Evolutionary conservation across 2,797 vertebrate genomes (phyloP), one percentile per base, ranked within the genome.

Genomic region (Sphenodon punctatus): DNA sequence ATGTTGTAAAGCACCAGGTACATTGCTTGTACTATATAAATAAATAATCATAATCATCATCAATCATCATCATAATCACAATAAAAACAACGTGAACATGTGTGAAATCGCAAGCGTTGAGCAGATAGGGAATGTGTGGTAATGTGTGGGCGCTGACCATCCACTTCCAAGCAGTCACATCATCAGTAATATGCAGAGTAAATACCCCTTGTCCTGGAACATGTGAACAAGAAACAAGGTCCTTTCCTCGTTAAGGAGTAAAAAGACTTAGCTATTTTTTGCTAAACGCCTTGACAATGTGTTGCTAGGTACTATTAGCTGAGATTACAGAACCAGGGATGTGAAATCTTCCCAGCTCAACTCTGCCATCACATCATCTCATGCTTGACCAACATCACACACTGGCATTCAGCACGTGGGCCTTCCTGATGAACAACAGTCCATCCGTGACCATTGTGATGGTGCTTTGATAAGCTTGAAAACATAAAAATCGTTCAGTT

Each of bases 171-270:
- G n/a, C n/a, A n/a, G n/a, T n/a, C n/a, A n/a, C n/a, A n/a, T n/a
- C n/a, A n/a, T n/a, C n/a, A n/a, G n/a, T n/a, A n/a, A n/a, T n/a
- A n/a, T n/a, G n/a, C n/a, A n/a, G n/a, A n/a, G n/a, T n/a, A n/a
- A n/a, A n/a, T n/a, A n/a, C n/a, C n/a, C n/a, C n/a, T n/a, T n/a
- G n/a, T n/a, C n/a, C n/a, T n/a, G n/a, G n/a, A n/a, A n/a, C n/a
- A n/a, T n/a, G n/a, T n/a, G n/a, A n/a, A n/a, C n/a, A n/a, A n/a
- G n/a, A n/a, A n/a, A n/a, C n/a, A n/a, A n/a, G n/a, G n/a, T n/a
- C n/a, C 75, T 32, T 78, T 78, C 36, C 17, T 14, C 86, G 48
- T 4, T 69, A 89, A 71, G 78, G 88, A 89, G 82, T 51, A 72
- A 1, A 48, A 34, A 76, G 75, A 48, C 76, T 5, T 78, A 64